Conservation (phyloP, 2,797 vertebrate genomes). For the Buceros bicornis region DNA sequence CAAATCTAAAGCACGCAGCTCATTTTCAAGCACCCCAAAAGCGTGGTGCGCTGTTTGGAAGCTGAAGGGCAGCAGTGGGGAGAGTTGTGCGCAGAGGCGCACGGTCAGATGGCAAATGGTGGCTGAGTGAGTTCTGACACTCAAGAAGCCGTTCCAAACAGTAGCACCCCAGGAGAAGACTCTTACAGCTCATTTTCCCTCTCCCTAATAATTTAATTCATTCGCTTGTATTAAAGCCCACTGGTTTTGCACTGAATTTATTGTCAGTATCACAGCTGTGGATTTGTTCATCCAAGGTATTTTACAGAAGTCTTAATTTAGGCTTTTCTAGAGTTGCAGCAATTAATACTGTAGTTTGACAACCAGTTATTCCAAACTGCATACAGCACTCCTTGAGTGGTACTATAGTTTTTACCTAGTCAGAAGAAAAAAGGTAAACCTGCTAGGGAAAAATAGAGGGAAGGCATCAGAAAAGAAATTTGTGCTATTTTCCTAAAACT, state of each 20-base stretch:
- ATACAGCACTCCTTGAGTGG: background rate
- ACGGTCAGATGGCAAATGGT: no score
- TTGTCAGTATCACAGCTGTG: background rate
- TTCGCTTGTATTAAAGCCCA: background rate
- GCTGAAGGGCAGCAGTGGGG: no score
- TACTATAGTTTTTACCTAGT: background rate
- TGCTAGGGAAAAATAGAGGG: background rate
- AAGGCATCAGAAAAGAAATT: background rate
- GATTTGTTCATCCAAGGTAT: background rate
- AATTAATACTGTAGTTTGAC: conserved; percentile 42
- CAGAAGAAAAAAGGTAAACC: background rate
- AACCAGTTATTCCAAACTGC: conserved; percentile 64
- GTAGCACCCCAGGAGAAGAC: no score
- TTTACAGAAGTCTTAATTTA: conserved; percentile 53
- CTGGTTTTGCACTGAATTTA: background rate
- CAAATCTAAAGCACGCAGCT: no score
- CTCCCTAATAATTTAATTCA: background rate
- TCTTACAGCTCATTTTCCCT: background rate
- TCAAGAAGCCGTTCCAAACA: no score
- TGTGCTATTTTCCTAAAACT: background rate
- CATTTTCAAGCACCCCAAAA: no score
- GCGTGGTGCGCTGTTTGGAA: no score
- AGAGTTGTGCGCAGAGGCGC: no score
- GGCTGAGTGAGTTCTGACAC: no score
- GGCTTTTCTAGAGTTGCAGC: conserved; percentile 40